Base-by-base conservation (phyloP, 1,140 invertebrate species). In the Drusus annulatus region DNA sequence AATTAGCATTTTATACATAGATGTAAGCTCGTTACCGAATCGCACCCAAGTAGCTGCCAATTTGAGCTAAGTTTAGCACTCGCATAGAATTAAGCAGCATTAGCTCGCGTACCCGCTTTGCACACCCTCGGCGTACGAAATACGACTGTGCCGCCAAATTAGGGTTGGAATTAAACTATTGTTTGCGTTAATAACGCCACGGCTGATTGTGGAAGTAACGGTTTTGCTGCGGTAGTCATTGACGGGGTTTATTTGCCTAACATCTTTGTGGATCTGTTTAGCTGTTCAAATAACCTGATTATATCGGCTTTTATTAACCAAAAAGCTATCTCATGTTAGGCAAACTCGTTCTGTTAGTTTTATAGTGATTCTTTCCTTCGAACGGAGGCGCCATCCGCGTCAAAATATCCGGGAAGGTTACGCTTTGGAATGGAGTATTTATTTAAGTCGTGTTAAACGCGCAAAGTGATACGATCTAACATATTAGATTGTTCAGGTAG, bases 171-270 rank as follows among this genome's bases (percentile, higher is more conserved):
- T 65, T 65, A 65, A 65, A 65, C 62, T 31, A 65, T 65, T 65
- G 62, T 65, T 65, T 65, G 62, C 62, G 62, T 60, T 60, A 60
- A 65, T 65, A 65, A 65, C 62, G 21, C 62, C 15, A 23, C 60
- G 15, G 13, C 60, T 21, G 62, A 25, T 65, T 65, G 62, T 31
- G 62, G 62, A 31, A 65, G 25, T n/a, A 65, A 28, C 62, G 62
- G 56, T 60, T 60, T 60, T 60, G 56, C 56, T 60, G 56, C 56
- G 56, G 56, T 15, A 60, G 19, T 60, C 56, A 60, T 60, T 60
- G 56, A 23, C 56, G 56, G 19, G 56, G 56, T 60, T n/a, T 60
- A 60, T 60, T 60, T 60, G 56, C 56, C 7, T 60, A 21, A 60
- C 56, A 23, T 19, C 56, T 13, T 60, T 60, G 56, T 60, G 56